Evolutionary conservation across 2,113 vertebrate genomes (phyloP).

Genomic region (Desmodus rotundus): DNA sequence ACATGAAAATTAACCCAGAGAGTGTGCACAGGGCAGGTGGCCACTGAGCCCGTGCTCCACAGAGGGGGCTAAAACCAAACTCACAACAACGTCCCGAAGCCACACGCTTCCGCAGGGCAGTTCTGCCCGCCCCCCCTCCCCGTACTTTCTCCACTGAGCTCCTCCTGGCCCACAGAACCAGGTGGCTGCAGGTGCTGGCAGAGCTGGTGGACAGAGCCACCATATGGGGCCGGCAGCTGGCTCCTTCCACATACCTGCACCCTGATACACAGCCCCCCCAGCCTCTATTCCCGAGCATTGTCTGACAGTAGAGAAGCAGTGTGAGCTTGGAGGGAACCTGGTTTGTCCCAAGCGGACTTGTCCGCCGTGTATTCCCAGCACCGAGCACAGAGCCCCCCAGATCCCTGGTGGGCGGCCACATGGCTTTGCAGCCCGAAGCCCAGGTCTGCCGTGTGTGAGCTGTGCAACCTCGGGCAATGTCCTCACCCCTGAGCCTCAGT

Average conservation of each 20-base stretch:
- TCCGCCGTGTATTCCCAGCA: not conserved
- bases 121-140: not conserved
- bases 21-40: not conserved
- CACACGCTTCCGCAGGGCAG: accelerated
- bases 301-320: not conserved
- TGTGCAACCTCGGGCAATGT: not conserved
- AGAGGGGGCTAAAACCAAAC: not conserved
- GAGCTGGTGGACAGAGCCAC: not conserved
- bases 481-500: not conserved
- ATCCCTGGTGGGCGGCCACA: accelerated
- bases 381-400: not conserved
- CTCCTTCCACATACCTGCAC: not conserved
- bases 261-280: not conserved
- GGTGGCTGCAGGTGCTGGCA: not conserved
- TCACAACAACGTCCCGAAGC: not conserved
- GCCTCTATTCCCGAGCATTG: not conserved
- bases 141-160: not conserved
- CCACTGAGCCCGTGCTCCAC: not conserved
- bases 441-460: not conserved
- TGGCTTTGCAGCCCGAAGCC: not conserved
- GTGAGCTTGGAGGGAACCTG: not conserved
- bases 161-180: not conserved
- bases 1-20: not conserved
- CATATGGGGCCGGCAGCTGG: not conserved
- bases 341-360: not conserved